Evolutionary conservation across 2,888 invertebrate genomes (phyloP).

Genomic region (Plebejus argus): DNA sequence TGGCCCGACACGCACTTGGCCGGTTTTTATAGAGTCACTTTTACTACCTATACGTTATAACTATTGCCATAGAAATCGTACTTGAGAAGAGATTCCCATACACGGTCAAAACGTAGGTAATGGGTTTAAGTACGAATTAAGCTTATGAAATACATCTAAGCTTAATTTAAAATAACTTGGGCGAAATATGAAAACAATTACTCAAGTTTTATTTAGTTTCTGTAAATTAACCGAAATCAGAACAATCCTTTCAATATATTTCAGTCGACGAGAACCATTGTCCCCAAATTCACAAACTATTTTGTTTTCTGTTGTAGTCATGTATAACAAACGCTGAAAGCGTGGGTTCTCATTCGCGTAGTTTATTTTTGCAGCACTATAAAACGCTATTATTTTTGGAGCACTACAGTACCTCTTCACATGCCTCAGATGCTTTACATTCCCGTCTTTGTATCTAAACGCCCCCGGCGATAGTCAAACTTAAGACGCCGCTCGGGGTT

Average conservation of each 20-base stretch:
- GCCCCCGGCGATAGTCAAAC: constrained; percentile 28
- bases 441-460: constrained; percentile 30
- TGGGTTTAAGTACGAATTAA: too few relatives aligned
- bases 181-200: too few relatives aligned
- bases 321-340: neutral
- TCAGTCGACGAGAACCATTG: neutral
- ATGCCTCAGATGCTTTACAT: constrained; percentile 25
- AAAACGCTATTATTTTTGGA: neutral
- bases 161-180: too few relatives aligned
- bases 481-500: constrained; percentile 11
- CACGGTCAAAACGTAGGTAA: too few relatives aligned
- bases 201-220: neutral
- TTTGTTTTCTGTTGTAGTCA: neutral
- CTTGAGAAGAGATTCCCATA: too few relatives aligned
- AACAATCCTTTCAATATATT: neutral
- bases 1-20: too few relatives aligned
- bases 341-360: neutral
- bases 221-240: neutral
- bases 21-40: too few relatives aligned
- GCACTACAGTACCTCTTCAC: constrained; percentile 7
- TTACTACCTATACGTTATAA: too few relatives aligned
- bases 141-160: too few relatives aligned
- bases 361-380: constrained; percentile 6
- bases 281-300: neutral
- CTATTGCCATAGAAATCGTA: too few relatives aligned